These are phyloP conservation scores for Centropus unirufus DNA, from an alignment of 2,113 vertebrate genomes.

Conservation along the genomic window DNA sequence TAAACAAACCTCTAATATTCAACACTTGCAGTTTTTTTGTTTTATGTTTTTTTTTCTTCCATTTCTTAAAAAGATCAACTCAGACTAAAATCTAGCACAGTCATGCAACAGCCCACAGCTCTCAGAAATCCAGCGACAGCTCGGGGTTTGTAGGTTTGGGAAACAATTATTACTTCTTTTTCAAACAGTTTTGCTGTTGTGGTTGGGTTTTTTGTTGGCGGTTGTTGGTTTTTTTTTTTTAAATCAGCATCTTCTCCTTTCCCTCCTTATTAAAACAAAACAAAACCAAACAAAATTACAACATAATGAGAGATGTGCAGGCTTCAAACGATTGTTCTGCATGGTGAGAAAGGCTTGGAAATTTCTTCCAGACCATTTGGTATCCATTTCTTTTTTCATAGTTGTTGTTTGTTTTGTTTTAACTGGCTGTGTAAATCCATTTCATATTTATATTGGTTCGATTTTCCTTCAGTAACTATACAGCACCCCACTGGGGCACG, in stretches of 20 bases:
- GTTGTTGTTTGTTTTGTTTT: constrained; percentile 46
- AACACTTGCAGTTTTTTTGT: constrained; percentile 75
- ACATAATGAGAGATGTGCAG: constrained; percentile 57
- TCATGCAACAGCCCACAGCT: constrained; percentile 82
- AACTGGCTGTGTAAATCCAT: constrained; percentile 58
- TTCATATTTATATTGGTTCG: constrained; percentile 52
- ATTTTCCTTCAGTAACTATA: constrained; percentile 74
- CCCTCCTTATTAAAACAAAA: constrained; percentile 63
- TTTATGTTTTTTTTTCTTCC: constrained; percentile 57
- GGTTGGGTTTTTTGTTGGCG: not conserved
- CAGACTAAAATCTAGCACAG: constrained; percentile 85
- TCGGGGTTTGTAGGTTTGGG: constrained; percentile 20
- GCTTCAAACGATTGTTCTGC: constrained; percentile 61
- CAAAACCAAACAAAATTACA: constrained; percentile 60
- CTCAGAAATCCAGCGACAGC: constrained; percentile 60
- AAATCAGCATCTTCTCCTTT: constrained; percentile 34
- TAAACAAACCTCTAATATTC: constrained; percentile 80
- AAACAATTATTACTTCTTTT: constrained; percentile 46
- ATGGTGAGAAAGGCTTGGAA: constrained; percentile 52
- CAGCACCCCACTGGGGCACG: constrained; percentile 79
- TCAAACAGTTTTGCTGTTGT: constrained; percentile 38
- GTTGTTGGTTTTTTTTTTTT: not conserved
- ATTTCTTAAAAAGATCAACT: constrained; percentile 80
- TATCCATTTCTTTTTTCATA: not conserved
- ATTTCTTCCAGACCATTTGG: constrained; percentile 58